These are phyloP conservation scores for Pogona vitticeps DNA, from an alignment of 2,113 vertebrate species.

Conservation along the genomic window DNA sequence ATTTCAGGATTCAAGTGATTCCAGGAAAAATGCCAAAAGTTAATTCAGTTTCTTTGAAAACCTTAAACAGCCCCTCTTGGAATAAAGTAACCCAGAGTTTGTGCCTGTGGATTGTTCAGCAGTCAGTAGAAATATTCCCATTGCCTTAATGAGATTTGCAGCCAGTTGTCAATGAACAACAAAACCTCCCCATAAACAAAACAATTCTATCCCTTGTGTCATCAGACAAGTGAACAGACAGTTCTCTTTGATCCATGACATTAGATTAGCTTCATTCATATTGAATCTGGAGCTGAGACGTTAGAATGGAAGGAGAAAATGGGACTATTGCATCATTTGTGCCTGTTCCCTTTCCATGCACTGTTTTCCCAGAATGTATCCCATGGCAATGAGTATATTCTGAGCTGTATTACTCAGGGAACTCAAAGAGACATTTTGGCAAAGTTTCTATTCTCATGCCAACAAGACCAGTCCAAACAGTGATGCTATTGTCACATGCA, in stretches of 20 bases:
- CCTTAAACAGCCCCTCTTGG: conserved; percentile 73
- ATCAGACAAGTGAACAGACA: conserved; percentile 22
- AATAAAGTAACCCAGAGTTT: conserved; percentile 73
- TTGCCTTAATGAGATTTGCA: conserved; percentile 30
- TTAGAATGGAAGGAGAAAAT: not conserved
- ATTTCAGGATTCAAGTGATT: conserved; percentile 86
- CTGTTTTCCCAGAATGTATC: conserved; percentile 24
- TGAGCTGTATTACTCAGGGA: conserved; percentile 53
- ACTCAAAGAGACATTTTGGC: conserved; percentile 28
- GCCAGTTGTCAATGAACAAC: conserved; percentile 43
- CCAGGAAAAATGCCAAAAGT: conserved; percentile 80
- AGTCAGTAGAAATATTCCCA: conserved; percentile 54
- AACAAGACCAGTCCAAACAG: conserved; percentile 39
- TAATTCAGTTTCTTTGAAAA: conserved; percentile 77
- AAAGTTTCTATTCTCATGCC: conserved; percentile 36
- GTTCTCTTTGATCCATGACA: conserved; percentile 1
- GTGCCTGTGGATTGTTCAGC: conserved; percentile 63
- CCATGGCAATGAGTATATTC: conserved; percentile 47
- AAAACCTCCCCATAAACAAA: conserved; percentile 43
- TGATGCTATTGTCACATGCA: conserved; percentile 51
- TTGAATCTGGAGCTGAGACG: not conserved
- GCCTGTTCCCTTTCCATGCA: not conserved
- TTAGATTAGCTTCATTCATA: conserved; percentile 47
- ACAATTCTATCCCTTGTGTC: conserved; percentile 41
- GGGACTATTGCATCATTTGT: not conserved